Evolutionary conservation across 2,797 vertebrate species (phyloP).

Genomic region (Spatula versicolor): DNA sequence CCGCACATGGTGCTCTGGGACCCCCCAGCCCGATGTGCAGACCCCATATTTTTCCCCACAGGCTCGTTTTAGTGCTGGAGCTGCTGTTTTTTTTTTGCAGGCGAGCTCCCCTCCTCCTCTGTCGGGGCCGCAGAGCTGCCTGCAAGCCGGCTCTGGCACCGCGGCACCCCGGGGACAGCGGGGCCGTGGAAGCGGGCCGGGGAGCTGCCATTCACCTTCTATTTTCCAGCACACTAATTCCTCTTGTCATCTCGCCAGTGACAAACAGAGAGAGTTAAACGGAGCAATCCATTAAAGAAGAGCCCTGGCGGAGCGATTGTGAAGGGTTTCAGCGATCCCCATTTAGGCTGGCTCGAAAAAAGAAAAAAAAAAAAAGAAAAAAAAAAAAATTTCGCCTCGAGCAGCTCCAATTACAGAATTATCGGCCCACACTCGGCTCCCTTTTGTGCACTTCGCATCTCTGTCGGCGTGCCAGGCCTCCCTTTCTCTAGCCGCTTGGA

Average conservation of each 20-base stretch:
- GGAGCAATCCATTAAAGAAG: conserved; percentile 59
- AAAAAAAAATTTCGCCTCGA: conserved; percentile 32
- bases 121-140: neutral
- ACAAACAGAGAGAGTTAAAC: conserved; percentile 67
- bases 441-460: conserved; percentile 62
- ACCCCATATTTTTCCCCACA: neutral
- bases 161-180: neutral
- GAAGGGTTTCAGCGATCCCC: conserved; percentile 57
- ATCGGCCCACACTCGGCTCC: conserved; percentile 64
- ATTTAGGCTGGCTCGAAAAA: conserved; percentile 64
- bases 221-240: conserved; percentile 65
- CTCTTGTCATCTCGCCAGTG: conserved; percentile 62
- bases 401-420: conserved; percentile 72
- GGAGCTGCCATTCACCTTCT: conserved; percentile 60
- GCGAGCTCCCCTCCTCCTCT: neutral
- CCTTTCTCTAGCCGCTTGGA: conserved; percentile 71
- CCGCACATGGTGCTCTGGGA: neutral
- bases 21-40: neutral
- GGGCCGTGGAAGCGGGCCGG: neutral
- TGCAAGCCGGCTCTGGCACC: neutral
- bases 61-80: neutral
- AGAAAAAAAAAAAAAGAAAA: conserved; percentile 54
- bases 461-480: conserved; percentile 58
- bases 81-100: neutral
- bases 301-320: conserved; percentile 50